Evolutionary conservation across 2,113 vertebrate genomes (phyloP).

Genomic region (Macaca mulatta): DNA sequence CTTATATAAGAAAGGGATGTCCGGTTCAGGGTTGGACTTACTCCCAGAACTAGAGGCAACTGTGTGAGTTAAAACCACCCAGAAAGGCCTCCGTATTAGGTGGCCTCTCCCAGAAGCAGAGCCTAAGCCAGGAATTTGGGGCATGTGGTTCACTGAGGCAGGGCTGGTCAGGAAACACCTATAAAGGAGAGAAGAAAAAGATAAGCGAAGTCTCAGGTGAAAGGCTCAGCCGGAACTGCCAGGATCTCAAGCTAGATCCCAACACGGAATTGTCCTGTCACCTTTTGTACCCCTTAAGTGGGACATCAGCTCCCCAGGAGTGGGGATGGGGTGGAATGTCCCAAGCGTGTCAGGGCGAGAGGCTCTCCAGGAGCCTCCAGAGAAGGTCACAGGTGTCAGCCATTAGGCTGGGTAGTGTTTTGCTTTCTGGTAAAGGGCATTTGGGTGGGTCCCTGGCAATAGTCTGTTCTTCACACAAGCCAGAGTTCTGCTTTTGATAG

Average conservation of each 20-base stretch:
- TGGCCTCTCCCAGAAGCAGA: neutral
- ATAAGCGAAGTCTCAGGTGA: neutral
- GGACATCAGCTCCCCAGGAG: neutral
- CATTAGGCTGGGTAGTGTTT: no score
- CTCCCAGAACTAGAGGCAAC: neutral
- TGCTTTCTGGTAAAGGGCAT: no score
- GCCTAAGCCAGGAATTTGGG: neutral
- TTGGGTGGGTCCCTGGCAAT: rapidly evolving
- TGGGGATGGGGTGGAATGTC: neutral
- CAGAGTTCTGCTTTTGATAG: neutral
- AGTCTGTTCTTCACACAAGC: neutral
- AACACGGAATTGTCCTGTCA: neutral
- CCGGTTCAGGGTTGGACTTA: neutral
- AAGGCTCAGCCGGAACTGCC: neutral
- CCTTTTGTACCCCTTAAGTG: neutral
- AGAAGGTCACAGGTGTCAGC: neutral
- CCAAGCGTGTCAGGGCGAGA: neutral
- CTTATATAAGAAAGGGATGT: neutral
- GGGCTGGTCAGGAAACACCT: neutral
- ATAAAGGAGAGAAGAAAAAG: neutral
- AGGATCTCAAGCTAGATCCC: neutral
- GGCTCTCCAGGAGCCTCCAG: neutral
- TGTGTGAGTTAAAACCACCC: neutral
- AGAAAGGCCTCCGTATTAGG: neutral
- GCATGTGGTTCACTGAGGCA: neutral